Evolutionary conservation across 2,797 vertebrate genomes (phyloP).

Genomic region (Melanotaenia boesemani): DNA sequence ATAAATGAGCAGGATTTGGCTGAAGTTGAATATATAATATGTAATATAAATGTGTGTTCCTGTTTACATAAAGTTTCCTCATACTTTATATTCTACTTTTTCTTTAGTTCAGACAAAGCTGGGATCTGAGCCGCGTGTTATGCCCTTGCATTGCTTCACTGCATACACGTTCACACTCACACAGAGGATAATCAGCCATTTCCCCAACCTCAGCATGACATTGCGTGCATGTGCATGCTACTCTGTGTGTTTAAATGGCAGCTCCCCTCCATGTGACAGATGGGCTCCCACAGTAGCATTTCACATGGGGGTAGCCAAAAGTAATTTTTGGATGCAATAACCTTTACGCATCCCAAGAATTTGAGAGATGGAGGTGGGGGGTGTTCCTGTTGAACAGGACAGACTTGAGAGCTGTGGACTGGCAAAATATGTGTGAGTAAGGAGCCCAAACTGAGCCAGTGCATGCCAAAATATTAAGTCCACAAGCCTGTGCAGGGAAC

Average conservation of each 20-base stretch:
- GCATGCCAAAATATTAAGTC: conserved; percentile 36
- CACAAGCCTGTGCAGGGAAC: conserved; percentile 45
- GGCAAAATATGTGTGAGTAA: conserved; percentile 42
- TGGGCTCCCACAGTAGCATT: conserved; percentile 69
- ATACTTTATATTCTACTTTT: conserved; percentile 31
- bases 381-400: conserved; percentile 43
- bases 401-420: conserved; percentile 60
- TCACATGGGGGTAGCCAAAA: conserved; percentile 62
- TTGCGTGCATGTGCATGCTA: conserved; percentile 37
- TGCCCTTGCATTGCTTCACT: conserved; percentile 62
- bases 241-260: conserved; percentile 54
- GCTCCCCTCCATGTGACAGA: conserved; percentile 73
- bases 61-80: not conserved
- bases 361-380: conserved; percentile 15
- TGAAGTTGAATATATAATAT: too few species aligned
- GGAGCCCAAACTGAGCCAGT: conserved; percentile 42
- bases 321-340: conserved; percentile 74
- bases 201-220: conserved; percentile 67
- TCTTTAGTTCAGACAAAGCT: conserved; percentile 46
- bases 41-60: not conserved
- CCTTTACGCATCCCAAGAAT: conserved; percentile 67
- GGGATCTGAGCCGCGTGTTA: conserved; percentile 41
- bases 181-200: conserved; percentile 69
- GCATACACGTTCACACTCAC: conserved; percentile 46
- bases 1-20: not conserved